phyloP scores from a whole-genome alignment of 1,140 invertebrate genomes.

The Saxidomus purpurata region DNA sequence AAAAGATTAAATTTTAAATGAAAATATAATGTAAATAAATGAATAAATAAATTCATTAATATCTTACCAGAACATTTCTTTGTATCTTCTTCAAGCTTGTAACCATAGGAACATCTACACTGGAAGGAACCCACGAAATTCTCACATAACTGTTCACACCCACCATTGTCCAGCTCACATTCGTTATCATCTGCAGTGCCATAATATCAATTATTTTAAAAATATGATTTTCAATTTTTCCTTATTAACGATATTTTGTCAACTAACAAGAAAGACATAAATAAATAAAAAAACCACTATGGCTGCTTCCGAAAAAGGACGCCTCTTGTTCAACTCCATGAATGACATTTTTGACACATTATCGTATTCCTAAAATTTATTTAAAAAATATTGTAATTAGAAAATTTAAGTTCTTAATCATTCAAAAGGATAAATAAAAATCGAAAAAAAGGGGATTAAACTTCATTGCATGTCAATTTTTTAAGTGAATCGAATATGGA shows the following conservation, averaged over 20 bases:
- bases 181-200: not conserved
- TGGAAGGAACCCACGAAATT: too few species aligned
- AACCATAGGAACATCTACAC: not conserved
- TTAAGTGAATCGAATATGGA: not conserved
- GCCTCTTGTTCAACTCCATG: not conserved
- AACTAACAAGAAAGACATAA: not conserved
- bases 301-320: not conserved
- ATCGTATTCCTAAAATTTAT: too few species aligned
- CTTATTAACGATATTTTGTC: not conserved
- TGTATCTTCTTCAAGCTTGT: too few species aligned
- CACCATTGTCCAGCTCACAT: not conserved
- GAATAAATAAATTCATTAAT: too few species aligned
- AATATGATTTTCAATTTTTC: not conserved
- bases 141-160: not conserved
- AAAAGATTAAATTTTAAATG: too few species aligned
- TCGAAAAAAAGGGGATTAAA: too few species aligned
- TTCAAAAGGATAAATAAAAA: too few species aligned
- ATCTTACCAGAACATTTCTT: too few species aligned
- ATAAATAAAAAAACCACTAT: not conserved
- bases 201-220: not conserved
- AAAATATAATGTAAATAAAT: too few species aligned
- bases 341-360: not conserved
- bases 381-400: too few species aligned
- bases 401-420: too few species aligned
- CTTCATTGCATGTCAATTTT: not conserved